A percentile compares a stretch with the other conserved stretches of the same genome.
These are phyloP conservation scores for Hestina assimilis DNA, from an alignment of 1,140 invertebrate species.

Conservation along the genomic window DNA sequence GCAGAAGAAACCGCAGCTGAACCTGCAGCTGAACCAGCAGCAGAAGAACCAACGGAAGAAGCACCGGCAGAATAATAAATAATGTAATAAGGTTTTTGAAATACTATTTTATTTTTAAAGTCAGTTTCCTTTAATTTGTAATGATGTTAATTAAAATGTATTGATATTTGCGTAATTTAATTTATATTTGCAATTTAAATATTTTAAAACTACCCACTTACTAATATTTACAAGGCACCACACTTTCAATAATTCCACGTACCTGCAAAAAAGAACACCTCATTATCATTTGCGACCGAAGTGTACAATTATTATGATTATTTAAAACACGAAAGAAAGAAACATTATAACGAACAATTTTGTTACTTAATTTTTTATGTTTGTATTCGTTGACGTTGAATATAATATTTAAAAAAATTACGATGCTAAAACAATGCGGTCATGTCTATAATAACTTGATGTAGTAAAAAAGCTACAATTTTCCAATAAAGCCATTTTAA, in stretches of 20 bases:
- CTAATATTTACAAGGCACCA: no score
- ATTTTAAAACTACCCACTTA: not conserved
- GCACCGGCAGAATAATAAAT: slow-evolving; percentile 7
- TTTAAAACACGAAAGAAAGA: no score
- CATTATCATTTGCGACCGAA: no score
- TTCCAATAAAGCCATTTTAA: no score
- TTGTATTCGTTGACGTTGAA: no score
- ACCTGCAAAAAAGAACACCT: slow-evolving; percentile 31
- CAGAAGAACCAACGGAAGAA: slow-evolving; percentile 11
- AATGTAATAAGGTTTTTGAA: not conserved
- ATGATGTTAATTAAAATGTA: not conserved
- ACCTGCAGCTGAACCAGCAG: slow-evolving; percentile 4
- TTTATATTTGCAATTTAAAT: not conserved
- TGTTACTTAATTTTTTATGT: no score
- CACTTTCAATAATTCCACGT: not conserved
- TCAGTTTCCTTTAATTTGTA: not conserved
- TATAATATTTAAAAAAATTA: no score
- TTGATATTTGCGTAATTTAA: not conserved
- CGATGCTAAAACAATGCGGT: no score
- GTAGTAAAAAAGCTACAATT: no score
- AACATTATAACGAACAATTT: no score
- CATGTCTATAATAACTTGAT: no score
- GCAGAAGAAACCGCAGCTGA: slow-evolving; percentile 10
- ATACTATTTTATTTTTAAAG: not conserved
- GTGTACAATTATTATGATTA: slow-evolving; percentile 26